Evolutionary conservation across 2,888 invertebrate species (phyloP).

Genomic region (Callimorpha dominula): DNA sequence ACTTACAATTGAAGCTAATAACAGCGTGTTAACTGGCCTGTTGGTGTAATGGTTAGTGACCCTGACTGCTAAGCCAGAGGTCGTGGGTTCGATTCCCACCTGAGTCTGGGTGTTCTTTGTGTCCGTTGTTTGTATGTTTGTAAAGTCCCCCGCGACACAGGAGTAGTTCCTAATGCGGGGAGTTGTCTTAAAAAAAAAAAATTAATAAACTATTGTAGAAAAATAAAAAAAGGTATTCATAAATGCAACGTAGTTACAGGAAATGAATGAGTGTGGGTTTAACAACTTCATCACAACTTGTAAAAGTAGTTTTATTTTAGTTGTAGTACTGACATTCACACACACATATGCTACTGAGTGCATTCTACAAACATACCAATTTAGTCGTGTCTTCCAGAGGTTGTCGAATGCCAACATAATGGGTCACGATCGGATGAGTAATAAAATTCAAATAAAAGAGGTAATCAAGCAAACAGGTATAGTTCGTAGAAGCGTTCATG

Average conservation of each 20-base stretch:
- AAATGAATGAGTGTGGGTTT: background rate
- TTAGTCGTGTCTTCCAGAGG: background rate
- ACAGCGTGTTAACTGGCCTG: no score
- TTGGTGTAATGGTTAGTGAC: no score
- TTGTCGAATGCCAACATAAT: constrained; percentile 2
- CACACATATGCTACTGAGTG: background rate
- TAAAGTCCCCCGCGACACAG: no score
- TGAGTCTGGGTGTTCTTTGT: no score
- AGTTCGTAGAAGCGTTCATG: constrained; percentile 2
- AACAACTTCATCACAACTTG: background rate
- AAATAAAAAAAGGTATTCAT: no score
- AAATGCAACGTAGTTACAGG: background rate
- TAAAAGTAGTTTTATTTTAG: background rate
- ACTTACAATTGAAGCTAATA: no score
- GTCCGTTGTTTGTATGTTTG: no score
- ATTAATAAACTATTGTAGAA: no score
- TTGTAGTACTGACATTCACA: background rate
- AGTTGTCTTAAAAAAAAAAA: no score
- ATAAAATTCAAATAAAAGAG: constrained; percentile 14
- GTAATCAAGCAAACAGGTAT: constrained; percentile 1
- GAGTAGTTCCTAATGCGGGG: no score
- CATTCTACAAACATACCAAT: background rate
- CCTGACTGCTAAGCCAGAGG: no score
- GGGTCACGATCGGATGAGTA: constrained; percentile 14
- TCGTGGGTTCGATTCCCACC: no score